Evolutionary conservation across 2,113 vertebrate genomes (phyloP).

Genomic region (Microcebus griseorufus): DNA sequence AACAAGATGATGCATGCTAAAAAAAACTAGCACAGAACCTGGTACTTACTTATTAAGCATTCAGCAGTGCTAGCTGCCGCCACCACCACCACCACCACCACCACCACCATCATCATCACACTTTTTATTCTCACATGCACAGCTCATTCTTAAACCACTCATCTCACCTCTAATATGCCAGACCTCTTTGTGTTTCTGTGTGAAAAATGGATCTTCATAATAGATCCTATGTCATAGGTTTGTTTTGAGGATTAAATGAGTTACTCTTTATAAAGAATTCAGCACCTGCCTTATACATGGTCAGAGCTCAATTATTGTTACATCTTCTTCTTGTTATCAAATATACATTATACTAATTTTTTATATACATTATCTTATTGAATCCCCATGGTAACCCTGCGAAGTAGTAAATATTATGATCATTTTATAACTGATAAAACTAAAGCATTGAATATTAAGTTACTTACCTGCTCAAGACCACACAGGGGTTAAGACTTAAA

Average conservation of each 20-base stretch:
- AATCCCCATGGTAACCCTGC: neutral
- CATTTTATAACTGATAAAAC: neutral
- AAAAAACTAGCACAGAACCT: neutral
- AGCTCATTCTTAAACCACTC: neutral
- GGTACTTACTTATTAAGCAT: neutral
- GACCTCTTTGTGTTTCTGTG: neutral
- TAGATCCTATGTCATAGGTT: neutral
- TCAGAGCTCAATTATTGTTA: neutral
- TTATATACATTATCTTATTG: neutral
- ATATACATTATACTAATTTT: neutral
- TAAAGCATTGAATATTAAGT: neutral
- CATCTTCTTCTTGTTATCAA: neutral
- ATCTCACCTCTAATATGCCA: neutral
- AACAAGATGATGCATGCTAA: neutral
- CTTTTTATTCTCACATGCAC: neutral
- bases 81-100: no score
- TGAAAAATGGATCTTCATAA: neutral
- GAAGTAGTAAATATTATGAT: neutral
- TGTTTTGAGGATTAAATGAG: neutral
- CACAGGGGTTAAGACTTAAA: neutral
- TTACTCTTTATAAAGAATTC: neutral
- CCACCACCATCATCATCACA: rapidly evolving
- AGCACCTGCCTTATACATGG: neutral
- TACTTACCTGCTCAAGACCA: neutral
- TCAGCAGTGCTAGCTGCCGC: neutral